These are phyloP conservation scores for Napeogenes inachia DNA, from an alignment of 2,888 invertebrate species.

Conservation along the genomic window DNA sequence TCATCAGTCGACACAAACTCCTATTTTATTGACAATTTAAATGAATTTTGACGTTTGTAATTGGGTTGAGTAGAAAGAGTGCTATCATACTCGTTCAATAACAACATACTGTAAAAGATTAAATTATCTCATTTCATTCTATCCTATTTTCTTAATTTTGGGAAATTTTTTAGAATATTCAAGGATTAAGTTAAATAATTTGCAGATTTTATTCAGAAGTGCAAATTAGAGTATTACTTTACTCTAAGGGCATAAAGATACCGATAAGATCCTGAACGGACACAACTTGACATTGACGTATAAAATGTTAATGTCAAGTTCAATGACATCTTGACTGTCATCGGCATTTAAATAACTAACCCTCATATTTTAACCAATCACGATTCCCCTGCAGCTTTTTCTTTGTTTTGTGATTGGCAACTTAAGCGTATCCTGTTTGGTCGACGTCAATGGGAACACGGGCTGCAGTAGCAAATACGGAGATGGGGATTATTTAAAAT, in stretches of 20 bases:
- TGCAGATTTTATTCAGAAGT: too few relatives aligned
- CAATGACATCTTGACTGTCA: conserved; percentile 25
- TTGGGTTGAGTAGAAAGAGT: too few relatives aligned
- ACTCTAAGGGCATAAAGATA: background rate
- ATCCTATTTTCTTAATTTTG: too few relatives aligned
- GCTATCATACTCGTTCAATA: too few relatives aligned
- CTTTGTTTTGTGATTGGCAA: conserved; percentile 25
- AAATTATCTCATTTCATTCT: too few relatives aligned
- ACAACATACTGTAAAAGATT: too few relatives aligned
- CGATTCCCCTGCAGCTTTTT: conserved; percentile 21
- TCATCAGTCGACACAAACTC: too few relatives aligned
- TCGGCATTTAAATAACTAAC: conserved; percentile 19
- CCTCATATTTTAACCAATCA: conserved; percentile 27
- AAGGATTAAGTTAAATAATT: too few relatives aligned
- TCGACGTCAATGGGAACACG: conserved; percentile 28
- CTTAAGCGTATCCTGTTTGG: conserved; percentile 23
- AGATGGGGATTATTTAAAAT: conserved; percentile 27
- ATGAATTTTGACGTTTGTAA: too few relatives aligned
- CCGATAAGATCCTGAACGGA: conserved; percentile 15
- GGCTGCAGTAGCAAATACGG: conserved; percentile 28
- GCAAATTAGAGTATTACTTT: background rate
- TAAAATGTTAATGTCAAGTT: conserved; percentile 23
- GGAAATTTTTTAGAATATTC: too few relatives aligned
- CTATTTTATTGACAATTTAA: too few relatives aligned
- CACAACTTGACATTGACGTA: conserved; percentile 22